phyloP scores from a whole-genome alignment of 2,888 invertebrate genomes.

The Falcaria lacertinaria region DNA sequence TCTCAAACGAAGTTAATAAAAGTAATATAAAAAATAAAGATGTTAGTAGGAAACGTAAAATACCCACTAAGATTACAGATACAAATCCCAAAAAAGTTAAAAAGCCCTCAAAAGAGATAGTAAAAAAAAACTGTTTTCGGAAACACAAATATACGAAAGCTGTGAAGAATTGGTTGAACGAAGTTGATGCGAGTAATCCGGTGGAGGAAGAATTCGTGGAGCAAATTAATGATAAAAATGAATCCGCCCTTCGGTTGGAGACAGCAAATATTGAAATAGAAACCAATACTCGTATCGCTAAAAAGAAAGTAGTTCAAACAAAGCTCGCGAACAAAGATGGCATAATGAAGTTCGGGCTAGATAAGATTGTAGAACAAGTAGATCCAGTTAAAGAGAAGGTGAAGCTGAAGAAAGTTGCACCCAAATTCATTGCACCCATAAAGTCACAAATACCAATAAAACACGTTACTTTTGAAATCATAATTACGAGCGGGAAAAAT shows the following conservation, averaged over 20 bases:
- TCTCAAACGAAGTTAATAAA: slow-evolving; percentile 5
- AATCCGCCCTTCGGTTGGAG: neutral
- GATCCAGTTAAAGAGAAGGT: slow-evolving; percentile 7
- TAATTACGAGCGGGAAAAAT: slow-evolving; percentile 27
- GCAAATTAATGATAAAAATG: neutral
- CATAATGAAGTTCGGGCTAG: slow-evolving; percentile 59
- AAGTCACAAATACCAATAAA: slow-evolving; percentile 52
- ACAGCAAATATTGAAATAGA: slow-evolving; percentile 9
- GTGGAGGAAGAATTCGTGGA: slow-evolving; percentile 10
- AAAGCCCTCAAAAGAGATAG: slow-evolving; percentile 13
- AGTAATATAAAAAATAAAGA: slow-evolving; percentile 5
- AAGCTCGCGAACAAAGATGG: slow-evolving; percentile 58
- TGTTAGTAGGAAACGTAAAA: slow-evolving; percentile 17
- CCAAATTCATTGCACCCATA: slow-evolving; percentile 51
- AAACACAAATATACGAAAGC: slow-evolving; percentile 51
- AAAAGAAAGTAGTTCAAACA: slow-evolving; percentile 50
- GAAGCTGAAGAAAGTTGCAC: slow-evolving; percentile 39
- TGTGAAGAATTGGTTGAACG: slow-evolving; percentile 56
- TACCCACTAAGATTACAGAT: slow-evolving; percentile 16
- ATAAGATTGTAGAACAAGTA: slow-evolving; percentile 18
- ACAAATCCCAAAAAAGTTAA: slow-evolving; percentile 28
- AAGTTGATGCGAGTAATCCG: slow-evolving; percentile 25
- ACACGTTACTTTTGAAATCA: slow-evolving; percentile 38
- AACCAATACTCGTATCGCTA: slow-evolving; percentile 11
- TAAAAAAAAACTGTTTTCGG: slow-evolving; percentile 21